phyloP scores from a whole-genome alignment of 1,140 invertebrate species.

The Drosophila kikkawai region DNA sequence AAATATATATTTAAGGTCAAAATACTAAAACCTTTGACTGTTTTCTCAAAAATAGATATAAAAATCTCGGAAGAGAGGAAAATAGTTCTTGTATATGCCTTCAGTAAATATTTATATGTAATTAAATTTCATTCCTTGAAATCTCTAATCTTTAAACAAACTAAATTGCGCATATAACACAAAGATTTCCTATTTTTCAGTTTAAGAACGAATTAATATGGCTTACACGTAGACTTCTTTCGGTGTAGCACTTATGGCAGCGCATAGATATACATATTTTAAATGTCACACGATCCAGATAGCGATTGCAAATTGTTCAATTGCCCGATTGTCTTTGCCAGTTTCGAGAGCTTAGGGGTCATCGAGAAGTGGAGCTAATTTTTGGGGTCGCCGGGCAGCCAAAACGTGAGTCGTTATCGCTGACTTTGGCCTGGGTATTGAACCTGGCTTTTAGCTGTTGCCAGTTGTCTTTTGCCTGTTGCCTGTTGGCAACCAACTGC shows the following conservation, averaged over 20 bases:
- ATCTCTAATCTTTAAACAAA: too few relatives aligned
- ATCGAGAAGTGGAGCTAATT: slow-evolving; percentile 65
- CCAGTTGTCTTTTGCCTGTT: slow-evolving; percentile 23
- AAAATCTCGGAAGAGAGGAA: not conserved
- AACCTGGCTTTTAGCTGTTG: slow-evolving; percentile 44
- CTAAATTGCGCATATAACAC: too few relatives aligned
- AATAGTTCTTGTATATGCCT: too few relatives aligned
- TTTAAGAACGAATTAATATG: not conserved
- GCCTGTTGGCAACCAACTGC: slow-evolving; percentile 43
- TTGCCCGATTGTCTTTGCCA: slow-evolving; percentile 34
- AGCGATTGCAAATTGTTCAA: slow-evolving; percentile 51
- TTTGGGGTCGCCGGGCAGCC: slow-evolving; percentile 54
- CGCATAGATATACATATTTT: slow-evolving; percentile 48
- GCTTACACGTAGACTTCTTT: not conserved
- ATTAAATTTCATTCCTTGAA: not conserved
- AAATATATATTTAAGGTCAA: not conserved
- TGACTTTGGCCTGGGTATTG: slow-evolving; percentile 68
- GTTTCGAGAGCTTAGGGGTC: slow-evolving; percentile 46
- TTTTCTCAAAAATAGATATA: not conserved
- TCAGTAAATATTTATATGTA: not conserved
- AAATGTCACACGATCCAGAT: slow-evolving; percentile 72
- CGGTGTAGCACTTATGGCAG: slow-evolving; percentile 38
- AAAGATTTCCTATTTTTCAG: not conserved
- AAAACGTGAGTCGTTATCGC: slow-evolving; percentile 63
- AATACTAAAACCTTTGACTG: not conserved